Evolutionary conservation across 2,113 vertebrate species (phyloP), one percentile per base, ranked within the genome.

Genomic region (Leptosomus discolor): DNA sequence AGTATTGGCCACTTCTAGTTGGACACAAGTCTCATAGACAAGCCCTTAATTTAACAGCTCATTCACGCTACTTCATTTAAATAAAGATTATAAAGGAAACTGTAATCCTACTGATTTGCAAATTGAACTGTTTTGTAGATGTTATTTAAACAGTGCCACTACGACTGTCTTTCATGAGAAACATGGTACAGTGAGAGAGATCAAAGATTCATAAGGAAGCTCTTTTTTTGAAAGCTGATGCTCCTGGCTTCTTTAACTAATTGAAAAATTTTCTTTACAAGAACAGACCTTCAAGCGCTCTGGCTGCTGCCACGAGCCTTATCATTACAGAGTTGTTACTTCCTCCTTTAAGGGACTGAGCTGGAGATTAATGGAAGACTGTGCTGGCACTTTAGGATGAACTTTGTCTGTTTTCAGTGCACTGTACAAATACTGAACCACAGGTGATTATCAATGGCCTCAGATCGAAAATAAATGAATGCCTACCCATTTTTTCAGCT

Each of bases 181-280:
- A 91, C 83, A 95, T 96, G 93, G 94, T 96, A 70, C 91, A 98
- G 96, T 92, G 96, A 92, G 96, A 94, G 96, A 97, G 97, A 98
- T 98, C 93, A 98, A 98, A 98, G 96, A 97, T 97, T 97, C 96
- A 94, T 88, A 96, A 90, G 94, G 95, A 98, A 98, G 85, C 94
- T 95, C 58, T 96, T 80, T 96, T 92, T 98, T 93, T 96, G 96
- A 97, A 98, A 97, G 93, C 95, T 15, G 32, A 96, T 98, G 96
- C 97, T 97, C 84, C 95, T 97, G 97, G 97, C 96, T 98, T 96
- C 97, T 97, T 98, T 98, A 95, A 97, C 97, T 97, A 98, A 98
- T 98, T 98, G 98, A 98, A 97, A 98, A 91, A 87, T 93, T 97
- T 98, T 98, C 97, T 97, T 98, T 97, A 98, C 96, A 98, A 97